Evolutionary conservation across 2,888 invertebrate genomes (phyloP), one percentile per base, ranked within the genome.

Genomic region (Resseliella maxima): DNA sequence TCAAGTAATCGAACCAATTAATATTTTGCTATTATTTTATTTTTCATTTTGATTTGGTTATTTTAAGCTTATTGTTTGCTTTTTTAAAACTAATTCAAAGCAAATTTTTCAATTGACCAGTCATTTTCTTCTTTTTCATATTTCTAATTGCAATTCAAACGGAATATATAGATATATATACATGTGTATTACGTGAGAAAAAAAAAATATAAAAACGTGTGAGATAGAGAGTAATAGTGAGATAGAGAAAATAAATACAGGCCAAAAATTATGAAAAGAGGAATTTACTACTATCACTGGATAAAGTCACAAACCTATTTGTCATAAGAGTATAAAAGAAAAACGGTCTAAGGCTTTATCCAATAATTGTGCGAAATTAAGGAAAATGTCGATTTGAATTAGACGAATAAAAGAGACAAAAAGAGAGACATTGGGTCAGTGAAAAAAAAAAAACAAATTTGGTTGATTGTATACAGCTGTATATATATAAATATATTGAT

Each of bases 21-120:
- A 6, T 72, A 15, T n/a, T 31, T 31, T 72, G 6, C 0, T 72
- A 21, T 72, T 12, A 3, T 18, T 18, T 21, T 50, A 50, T 18
- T 50, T 50, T 50, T 50, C 50, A 2, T 27, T 72, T n/a, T 27
- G 24, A 59, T 59, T 31, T 5, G 10, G n/a, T 35, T 15, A 3
- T 72, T 72, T 59, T 24, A 2, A 10, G 31, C 0, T 31, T 15
- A 3, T 72, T 18, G 12, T 50, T 50, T 8, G 8, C 18, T 15
- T 18, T 50, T 50, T 50, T 72, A 72, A 72, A 72, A 72, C 31
- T 31, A 72, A 72, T 72, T 72, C 72, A 72, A 72, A 72, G 72
- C 72, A 72, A 72, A 72, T 72, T 72, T 72, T 72, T 72, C 3
- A 72, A 72, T 72, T 72, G 72, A 72, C 72, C 72, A 72, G 72